Conservation (phyloP, 2,888 invertebrate genomes). For the Ctena decussata region DNA sequence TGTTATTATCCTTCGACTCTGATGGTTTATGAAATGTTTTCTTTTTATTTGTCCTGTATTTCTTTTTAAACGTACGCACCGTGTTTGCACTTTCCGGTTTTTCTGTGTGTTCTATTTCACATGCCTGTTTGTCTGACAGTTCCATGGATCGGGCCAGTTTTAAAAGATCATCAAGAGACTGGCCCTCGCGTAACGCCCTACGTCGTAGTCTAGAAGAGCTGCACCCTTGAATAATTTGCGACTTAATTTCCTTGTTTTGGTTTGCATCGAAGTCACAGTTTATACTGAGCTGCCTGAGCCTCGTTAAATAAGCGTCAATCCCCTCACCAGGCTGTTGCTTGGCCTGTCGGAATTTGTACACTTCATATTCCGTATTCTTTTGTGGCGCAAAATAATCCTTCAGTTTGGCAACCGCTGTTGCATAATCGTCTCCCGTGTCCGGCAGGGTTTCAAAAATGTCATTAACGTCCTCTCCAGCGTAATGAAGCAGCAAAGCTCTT, state of each 20-base stretch:
- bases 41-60: too few species aligned
- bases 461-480: conserved; percentile 56
- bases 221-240: conserved; percentile 64
- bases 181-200: conserved; percentile 50
- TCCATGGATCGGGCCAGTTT: conserved; percentile 47
- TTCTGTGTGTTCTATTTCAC: conserved; percentile 57
- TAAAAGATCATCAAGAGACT: conserved; percentile 16
- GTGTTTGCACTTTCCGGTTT: neutral
- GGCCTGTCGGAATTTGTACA: conserved; percentile 52
- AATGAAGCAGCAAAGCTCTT: conserved; percentile 55
- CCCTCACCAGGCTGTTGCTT: conserved; percentile 55
- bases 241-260: conserved; percentile 48
- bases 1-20: neutral
- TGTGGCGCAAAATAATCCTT: conserved; percentile 52
- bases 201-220: conserved; percentile 51
- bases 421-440: conserved; percentile 26
- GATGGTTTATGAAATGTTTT: neutral
- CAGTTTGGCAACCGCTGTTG: conserved; percentile 35
- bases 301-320: conserved; percentile 63
- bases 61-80: neutral
- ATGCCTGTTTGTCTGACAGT: conserved; percentile 47
- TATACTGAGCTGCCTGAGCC: conserved; percentile 54
- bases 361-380: conserved; percentile 57
- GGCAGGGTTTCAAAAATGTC: conserved; percentile 54
- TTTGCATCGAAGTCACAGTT: conserved; percentile 49